phyloP scores from a whole-genome alignment of 2,888 invertebrate genomes.

The Rhagonycha lutea region DNA sequence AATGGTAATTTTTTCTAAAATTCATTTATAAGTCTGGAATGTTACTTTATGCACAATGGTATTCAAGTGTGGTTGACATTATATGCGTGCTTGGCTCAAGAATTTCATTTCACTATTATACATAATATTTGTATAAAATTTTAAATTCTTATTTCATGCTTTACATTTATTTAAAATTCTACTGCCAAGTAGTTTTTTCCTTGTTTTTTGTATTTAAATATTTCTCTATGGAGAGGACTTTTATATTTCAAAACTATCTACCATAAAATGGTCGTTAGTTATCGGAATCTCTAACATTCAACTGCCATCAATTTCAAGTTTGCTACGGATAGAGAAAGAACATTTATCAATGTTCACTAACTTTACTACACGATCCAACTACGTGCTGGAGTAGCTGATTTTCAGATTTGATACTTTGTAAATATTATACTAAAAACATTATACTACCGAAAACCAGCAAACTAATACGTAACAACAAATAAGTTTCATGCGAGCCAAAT shows the following conservation, averaged over 20 bases:
- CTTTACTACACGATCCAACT: slow-evolving; percentile 17
- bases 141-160: neutral
- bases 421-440: slow-evolving; percentile 14
- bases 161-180: neutral
- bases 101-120: slow-evolving; percentile 34
- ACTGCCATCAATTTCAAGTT: slow-evolving; percentile 31
- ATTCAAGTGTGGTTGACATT: slow-evolving; percentile 22
- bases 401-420: slow-evolving; percentile 26
- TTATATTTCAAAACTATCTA: slow-evolving; percentile 27
- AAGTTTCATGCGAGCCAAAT: neutral
- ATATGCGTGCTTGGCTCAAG: slow-evolving; percentile 17
- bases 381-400: slow-evolving; percentile 29
- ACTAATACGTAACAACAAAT: neutral
- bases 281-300: slow-evolving; percentile 30
- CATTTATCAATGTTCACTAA: slow-evolving; percentile 31
- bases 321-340: slow-evolving; percentile 30
- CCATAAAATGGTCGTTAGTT: slow-evolving; percentile 31
- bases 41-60: slow-evolving; percentile 17
- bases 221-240: slow-evolving; percentile 2
- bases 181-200: neutral
- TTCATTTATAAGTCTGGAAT: slow-evolving; percentile 8
- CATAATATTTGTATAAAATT: slow-evolving; percentile 7
- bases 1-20: neutral
- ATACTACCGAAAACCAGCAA: neutral
- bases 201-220: slow-evolving; percentile 7